phyloP scores from a whole-genome alignment of 2,113 vertebrate genomes.

The Oriolus oriolus region DNA sequence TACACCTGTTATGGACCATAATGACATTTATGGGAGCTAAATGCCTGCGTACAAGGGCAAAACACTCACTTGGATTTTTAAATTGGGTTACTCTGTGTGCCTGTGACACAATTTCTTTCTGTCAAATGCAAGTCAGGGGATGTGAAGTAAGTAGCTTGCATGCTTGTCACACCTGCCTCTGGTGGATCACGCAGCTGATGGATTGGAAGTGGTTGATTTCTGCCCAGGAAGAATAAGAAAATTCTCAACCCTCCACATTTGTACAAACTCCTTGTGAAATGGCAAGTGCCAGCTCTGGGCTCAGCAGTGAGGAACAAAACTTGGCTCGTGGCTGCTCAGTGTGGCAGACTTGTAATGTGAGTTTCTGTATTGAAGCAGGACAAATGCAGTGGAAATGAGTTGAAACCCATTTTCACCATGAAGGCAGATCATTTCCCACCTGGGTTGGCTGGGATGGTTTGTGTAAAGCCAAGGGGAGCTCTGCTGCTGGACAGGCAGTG shows the following conservation, averaged over 20 bases:
- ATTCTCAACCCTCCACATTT: not conserved
- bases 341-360: rapidly evolving
- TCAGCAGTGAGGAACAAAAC: not conserved
- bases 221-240: not conserved
- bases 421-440: not conserved
- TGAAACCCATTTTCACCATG: not conserved
- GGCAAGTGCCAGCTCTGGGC: not conserved
- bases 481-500: rapidly evolving
- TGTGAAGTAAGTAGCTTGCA: not conserved
- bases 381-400: not conserved
- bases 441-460: not conserved
- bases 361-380: rapidly evolving
- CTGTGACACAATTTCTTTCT: not conserved
- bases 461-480: not conserved
- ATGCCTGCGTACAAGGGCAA: not conserved
- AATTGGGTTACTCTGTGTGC: not conserved
- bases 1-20: not conserved
- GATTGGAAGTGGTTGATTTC: not conserved
- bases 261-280: not conserved
- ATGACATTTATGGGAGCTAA: not conserved
- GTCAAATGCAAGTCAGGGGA: not conserved
- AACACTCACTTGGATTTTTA: not conserved
- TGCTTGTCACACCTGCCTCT: not conserved
- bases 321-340: not conserved
- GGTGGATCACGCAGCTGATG: not conserved